Conservation (phyloP, 2,113 vertebrate species). For the Anseranas semipalmata region DNA sequence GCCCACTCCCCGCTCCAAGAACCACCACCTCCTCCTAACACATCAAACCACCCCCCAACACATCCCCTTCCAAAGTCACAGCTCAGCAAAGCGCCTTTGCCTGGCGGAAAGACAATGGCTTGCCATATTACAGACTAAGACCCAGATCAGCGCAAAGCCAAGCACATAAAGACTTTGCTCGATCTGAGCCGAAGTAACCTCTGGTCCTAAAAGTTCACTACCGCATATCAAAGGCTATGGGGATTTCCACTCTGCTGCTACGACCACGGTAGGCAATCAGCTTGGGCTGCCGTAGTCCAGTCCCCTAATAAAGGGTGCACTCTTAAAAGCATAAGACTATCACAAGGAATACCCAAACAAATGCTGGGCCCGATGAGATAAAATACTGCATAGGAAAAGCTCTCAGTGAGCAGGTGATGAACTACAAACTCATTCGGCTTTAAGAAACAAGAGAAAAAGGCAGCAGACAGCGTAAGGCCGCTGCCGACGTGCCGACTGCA, state of each 20-base stretch:
- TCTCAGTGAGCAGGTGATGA: background rate
- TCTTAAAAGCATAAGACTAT: background rate
- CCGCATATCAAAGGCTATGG: background rate
- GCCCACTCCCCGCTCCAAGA: background rate
- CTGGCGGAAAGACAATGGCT: background rate
- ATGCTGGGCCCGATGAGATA: background rate
- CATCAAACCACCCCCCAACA: background rate
- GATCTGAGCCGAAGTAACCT: background rate
- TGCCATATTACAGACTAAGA: background rate
- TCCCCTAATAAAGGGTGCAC: background rate
- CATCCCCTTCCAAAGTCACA: background rate
- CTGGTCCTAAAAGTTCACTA: background rate
- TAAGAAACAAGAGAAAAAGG: background rate
- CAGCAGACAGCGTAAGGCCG: background rate
- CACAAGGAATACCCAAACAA: background rate
- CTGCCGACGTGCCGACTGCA: fast-evolving
- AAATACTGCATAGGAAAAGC: background rate
- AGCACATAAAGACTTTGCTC: background rate
- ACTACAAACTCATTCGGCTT: background rate
- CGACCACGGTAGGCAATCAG: background rate
- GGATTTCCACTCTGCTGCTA: background rate
- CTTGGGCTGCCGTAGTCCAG: background rate
- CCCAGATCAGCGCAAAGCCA: fast-evolving
- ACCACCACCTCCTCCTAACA: background rate
- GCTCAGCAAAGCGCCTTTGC: background rate